phyloP scores from a whole-genome alignment of 2,888 invertebrate genomes.

The Heliconius erato region DNA sequence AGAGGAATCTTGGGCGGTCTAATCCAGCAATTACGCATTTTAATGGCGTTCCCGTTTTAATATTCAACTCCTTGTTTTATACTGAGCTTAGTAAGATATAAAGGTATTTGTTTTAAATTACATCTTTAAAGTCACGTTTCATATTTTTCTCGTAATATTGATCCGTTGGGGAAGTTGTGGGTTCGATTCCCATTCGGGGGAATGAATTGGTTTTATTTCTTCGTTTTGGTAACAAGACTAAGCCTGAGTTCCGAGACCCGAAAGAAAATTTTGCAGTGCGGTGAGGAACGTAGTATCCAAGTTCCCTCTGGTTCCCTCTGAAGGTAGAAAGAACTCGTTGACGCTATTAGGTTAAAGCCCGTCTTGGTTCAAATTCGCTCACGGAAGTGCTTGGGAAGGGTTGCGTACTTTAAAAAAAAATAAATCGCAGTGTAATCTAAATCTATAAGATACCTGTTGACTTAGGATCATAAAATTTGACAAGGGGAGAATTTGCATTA shows the following conservation, averaged over 20 bases:
- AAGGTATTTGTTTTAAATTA: conserved; percentile 55
- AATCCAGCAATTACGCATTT: conserved; percentile 86
- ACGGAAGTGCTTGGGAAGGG: no score
- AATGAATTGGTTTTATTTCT: background rate
- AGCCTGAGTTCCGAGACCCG: background rate
- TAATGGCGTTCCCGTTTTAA: conserved; percentile 85
- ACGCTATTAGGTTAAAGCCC: no score
- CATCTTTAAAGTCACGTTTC: conserved; percentile 46
- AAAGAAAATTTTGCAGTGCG: no score
- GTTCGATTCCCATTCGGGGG: background rate
- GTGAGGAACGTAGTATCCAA: background rate
- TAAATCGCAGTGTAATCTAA: no score
- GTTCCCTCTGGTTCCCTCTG: background rate
- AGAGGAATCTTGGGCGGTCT: conserved; percentile 83
- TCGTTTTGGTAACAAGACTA: background rate
- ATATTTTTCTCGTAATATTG: conserved; percentile 37
- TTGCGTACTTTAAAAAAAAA: no score
- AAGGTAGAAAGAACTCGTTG: no score
- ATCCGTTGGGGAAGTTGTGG: background rate
- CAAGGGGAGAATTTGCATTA: no score
- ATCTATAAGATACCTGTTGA: no score
- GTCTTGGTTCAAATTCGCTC: no score
- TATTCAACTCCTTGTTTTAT: conserved; percentile 84
- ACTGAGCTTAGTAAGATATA: conserved; percentile 64
- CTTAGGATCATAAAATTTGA: no score